These are phyloP conservation scores for Cydia fagiglandana DNA, from an alignment of 1,140 invertebrate species.

Conservation along the genomic window DNA sequence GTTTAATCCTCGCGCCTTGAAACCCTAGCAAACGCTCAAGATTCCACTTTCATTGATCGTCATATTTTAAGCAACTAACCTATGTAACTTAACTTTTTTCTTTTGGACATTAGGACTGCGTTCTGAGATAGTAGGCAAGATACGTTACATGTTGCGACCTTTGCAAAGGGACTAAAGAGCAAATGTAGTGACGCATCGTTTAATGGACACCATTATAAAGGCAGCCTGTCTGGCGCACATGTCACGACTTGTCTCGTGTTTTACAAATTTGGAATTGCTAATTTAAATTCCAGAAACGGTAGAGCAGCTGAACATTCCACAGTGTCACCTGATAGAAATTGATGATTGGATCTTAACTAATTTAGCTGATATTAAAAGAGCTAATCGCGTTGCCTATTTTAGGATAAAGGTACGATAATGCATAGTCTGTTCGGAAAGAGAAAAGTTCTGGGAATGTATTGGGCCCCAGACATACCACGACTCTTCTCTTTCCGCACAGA, in stretches of 20 bases:
- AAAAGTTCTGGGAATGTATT: too few species aligned
- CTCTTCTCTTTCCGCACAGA: too few species aligned
- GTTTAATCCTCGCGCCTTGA: too few species aligned
- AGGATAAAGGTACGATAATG: neutral
- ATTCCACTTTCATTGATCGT: too few species aligned
- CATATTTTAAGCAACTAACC: too few species aligned
- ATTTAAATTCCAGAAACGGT: conserved; percentile 2
- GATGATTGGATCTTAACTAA: neutral
- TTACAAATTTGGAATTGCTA: conserved; percentile 5
- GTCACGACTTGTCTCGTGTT: conserved; percentile 4
- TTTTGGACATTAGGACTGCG: too few species aligned
- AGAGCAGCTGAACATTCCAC: conserved; percentile 2
- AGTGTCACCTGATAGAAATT: neutral
- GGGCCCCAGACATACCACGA: too few species aligned
- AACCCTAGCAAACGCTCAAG: too few species aligned
- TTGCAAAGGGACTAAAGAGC: neutral
- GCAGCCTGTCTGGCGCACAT: conserved; percentile 3
- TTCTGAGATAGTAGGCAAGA: neutral
- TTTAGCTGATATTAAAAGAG: neutral
- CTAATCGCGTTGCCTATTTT: neutral
- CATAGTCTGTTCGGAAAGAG: too few species aligned
- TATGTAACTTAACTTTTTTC: too few species aligned
- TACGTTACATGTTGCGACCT: neutral
- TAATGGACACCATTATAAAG: neutral
- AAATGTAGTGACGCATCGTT: neutral